A percentile compares a stretch with the other conserved stretches of the same genome.
Evolutionary conservation across 2,888 invertebrate genomes (phyloP).

Genomic region (Agrochola litura): DNA sequence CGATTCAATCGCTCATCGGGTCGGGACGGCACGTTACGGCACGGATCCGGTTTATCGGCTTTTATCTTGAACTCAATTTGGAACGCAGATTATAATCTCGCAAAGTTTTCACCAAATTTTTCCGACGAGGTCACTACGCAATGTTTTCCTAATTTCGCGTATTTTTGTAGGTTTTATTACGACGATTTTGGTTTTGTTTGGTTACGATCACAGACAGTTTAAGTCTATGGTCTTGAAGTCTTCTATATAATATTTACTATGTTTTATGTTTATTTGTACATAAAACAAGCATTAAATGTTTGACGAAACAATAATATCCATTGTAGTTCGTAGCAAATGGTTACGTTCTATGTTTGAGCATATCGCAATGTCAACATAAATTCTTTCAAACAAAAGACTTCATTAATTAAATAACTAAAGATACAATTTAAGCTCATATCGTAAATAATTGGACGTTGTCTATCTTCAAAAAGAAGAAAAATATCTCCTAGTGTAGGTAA

Average conservation of each 20-base stretch:
- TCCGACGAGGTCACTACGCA: slow-evolving; percentile 1
- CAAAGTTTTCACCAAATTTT: slow-evolving; percentile 43
- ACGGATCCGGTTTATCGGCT: slow-evolving; percentile 39
- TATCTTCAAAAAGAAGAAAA: slow-evolving; percentile 1
- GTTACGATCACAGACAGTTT: not conserved
- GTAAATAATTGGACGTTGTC: not conserved
- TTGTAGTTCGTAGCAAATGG: not conserved
- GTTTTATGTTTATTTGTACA: too few species aligned
- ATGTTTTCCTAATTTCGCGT: slow-evolving; percentile 17
- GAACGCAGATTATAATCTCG: slow-evolving; percentile 61
- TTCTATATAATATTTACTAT: too few species aligned
- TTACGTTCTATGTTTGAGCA: not conserved
- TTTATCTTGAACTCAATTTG: slow-evolving; percentile 58
- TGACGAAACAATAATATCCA: not conserved
- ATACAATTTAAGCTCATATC: not conserved
- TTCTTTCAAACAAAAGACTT: not conserved
- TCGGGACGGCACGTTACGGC: slow-evolving; percentile 25
- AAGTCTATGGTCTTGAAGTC: too few species aligned
- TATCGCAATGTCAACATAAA: not conserved
- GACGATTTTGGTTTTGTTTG: slow-evolving; percentile 9
- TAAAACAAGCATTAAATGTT: not conserved
- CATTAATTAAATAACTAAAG: not conserved
- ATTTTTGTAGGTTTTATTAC: slow-evolving; percentile 19
- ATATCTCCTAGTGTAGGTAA: not conserved
- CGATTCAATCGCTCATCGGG: slow-evolving; percentile 57